Evolutionary conservation across 1,140 invertebrate genomes (phyloP).

Genomic region (Lucilia sericata): DNA sequence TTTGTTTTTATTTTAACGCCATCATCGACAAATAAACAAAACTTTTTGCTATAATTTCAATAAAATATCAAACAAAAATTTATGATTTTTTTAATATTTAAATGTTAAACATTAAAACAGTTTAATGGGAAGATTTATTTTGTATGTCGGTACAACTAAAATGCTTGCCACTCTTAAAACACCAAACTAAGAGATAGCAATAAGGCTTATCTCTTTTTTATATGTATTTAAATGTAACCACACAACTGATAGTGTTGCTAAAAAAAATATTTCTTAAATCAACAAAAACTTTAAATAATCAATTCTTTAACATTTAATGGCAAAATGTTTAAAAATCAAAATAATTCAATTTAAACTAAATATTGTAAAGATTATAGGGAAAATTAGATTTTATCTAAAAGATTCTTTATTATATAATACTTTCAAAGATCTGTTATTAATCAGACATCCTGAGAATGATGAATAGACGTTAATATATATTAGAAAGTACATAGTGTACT

Average conservation of each 20-base stretch:
- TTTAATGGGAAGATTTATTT: neutral
- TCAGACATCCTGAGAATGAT: conserved; percentile 31
- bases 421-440: neutral
- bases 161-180: conserved; percentile 6
- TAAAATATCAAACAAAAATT: neutral
- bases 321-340: no score
- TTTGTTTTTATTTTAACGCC: neutral
- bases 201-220: neutral
- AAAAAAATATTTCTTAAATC: no score
- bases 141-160: neutral
- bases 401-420: neutral
- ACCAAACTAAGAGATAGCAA: neutral
- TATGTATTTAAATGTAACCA: neutral
- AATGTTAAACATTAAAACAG: conserved; percentile 23
- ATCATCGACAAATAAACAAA: conserved; percentile 19
- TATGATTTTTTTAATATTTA: neutral
- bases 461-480: conserved; percentile 40
- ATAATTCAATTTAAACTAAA: neutral
- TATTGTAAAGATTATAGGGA: no score
- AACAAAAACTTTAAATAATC: no score
- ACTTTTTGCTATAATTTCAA: conserved; percentile 9
- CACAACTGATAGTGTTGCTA: neutral
- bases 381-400: no score
- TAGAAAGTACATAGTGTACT: neutral
- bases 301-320: no score